Conservation (phyloP, 2,888 invertebrate genomes). For the Hirtodrosophila alboralis region DNA sequence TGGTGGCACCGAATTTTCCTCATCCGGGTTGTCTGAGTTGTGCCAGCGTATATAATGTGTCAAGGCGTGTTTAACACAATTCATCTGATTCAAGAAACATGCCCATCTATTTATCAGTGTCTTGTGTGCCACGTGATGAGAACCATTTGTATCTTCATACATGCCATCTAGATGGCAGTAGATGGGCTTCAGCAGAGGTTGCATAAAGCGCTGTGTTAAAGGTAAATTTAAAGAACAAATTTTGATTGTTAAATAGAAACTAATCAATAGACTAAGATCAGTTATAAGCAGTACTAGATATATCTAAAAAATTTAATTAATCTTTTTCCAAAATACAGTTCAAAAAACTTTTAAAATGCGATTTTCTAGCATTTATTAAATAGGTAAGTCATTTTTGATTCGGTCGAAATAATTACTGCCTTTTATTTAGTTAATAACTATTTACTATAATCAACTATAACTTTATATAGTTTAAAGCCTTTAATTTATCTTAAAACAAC, state of each 20-base stretch:
- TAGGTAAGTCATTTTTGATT: too few relatives aligned
- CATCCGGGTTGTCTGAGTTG: conserved; percentile 85
- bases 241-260: too few relatives aligned
- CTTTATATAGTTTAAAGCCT: too few relatives aligned
- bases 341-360: too few relatives aligned
- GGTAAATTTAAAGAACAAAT: neutral
- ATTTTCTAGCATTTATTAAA: too few relatives aligned
- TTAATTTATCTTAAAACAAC: neutral
- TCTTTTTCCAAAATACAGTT: too few relatives aligned
- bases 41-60: conserved; percentile 87
- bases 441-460: too few relatives aligned
- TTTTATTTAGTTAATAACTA: too few relatives aligned
- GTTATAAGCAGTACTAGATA: too few relatives aligned
- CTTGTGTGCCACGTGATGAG: conserved; percentile 87
- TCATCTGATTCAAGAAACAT: conserved; percentile 87
- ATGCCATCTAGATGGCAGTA: conserved; percentile 87
- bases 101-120: conserved; percentile 84
- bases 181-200: conserved; percentile 87
- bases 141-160: conserved; percentile 80
- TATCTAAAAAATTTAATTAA: too few relatives aligned
- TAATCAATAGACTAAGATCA: too few relatives aligned
- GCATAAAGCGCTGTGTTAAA: conserved; percentile 86
- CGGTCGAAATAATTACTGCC: too few relatives aligned
- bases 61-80: conserved; percentile 87
- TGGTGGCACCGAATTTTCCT: conserved; percentile 87